Evolutionary conservation across 1,140 invertebrate genomes (phyloP), one percentile per base, ranked within the genome.

Genomic region (Thaumatotibia leucotreta): DNA sequence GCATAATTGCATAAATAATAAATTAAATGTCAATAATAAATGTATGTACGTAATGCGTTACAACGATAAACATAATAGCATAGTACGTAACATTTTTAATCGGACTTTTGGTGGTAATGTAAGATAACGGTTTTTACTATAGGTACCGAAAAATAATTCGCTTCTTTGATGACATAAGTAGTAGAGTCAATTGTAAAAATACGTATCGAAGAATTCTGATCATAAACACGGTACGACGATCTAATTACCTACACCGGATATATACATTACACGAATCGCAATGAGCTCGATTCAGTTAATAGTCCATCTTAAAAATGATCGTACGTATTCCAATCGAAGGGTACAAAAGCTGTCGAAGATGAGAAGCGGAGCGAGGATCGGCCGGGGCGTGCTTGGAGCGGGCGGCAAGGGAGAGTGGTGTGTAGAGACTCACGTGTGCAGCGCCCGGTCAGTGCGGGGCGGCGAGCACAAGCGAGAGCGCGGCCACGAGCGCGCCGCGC

Each of bases 371-470:
- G 52, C 66, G 29, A 62, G 68, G 68, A 72, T 39, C 24, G 39
- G 24, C 61, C 61, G 50, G 64, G 62, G 74, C 64, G 67, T 67
- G 71, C 58, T 63, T 50, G 70, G 68, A 66, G 58, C 45, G 65
- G 50, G 65, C 45, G 61, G 62, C 58, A 64, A 52, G 62, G 32
- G 45, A 11, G 63, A 33, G 50, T 17, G 64, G 65, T 45, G 20
- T 39, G 73, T 73, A 75, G 70, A 85, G 79, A 88, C 88, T 88
- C 86, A 90, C 88, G 84, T 86, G 81, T 77, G 83, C 82, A 80
- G 77, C 83, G 86, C 84, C 84, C 84, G 84, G 86, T 88, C 81
- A 88, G 82, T 85, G 86, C 86, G 84, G 80, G 83, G 83, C 86
- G 83, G 84, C 81, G 75, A 88, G 88, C 82, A 84, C 86, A 79